Base-by-base conservation (phyloP, 2,113 vertebrate genomes). In the Calyptomena viridis region DNA sequence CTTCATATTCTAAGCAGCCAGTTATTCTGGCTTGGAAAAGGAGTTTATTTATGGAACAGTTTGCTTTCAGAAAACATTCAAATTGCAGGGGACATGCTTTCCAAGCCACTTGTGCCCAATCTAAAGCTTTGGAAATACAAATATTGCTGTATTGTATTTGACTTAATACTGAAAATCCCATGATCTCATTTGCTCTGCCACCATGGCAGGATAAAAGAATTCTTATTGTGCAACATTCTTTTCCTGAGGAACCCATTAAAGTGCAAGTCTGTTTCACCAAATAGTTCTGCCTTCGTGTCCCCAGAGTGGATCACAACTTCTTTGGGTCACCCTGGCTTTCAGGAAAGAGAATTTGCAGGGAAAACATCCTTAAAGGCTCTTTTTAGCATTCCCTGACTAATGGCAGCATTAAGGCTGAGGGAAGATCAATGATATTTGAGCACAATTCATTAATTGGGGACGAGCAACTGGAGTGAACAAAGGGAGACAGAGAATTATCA, bases 191-290 rank as follows among this genome's bases (percentile, higher is more conserved):
- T 94, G 75, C 60, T 59, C 81, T 83, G 69, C 93, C 91, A 81
- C 78, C 90, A 24, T 2, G 71, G 71, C 60, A 74, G 76, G 85
- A 96, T 93, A 72, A 98, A 97, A 97, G 90, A 85, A 95, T 94
- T 74, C 78, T 85, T 72, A 19, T 69, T 56, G 52, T 44, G 85
- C 93, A 94, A 55, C 23, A 27, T 67, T 56, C 87, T 92, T 97
- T n/a, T 97, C 91, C 95, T 81, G 90, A 97, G 94, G 91, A 97
- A 77, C 71, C 85, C 91, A 96, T 97, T 97, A 76, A 96, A 95
- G 68, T 33, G 80, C 80, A 84, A 96, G 87, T 30, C 50, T 71
- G 56, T 86, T 79, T 75, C 90, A 91, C 87, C 95, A 92, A 94
- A 76, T 24, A 86, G 73, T 44, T 53, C 64, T 63, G 2, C 12